These are phyloP conservation scores for Emys orbicularis DNA, from an alignment of 2,797 vertebrate species.

Conservation along the genomic window DNA sequence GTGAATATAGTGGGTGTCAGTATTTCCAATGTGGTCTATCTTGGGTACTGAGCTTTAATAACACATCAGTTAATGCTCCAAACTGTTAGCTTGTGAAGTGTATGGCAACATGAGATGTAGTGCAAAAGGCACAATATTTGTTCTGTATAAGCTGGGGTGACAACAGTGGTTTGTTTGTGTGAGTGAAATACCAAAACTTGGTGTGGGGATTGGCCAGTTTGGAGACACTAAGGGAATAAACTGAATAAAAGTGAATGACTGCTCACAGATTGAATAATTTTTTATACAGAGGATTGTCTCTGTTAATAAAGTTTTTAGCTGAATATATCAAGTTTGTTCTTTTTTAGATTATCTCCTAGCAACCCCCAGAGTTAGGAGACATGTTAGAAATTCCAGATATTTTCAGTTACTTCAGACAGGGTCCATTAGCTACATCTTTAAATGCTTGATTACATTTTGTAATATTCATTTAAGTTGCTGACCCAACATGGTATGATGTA, in stretches of 20 bases:
- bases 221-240: neutral
- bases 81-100: neutral
- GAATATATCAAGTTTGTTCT: neutral
- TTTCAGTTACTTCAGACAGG: neutral
- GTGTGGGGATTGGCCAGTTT: neutral
- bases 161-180: neutral
- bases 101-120: neutral
- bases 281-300: neutral
- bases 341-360: neutral
- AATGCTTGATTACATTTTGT: constrained; percentile 36
- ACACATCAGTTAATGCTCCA: neutral
- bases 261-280: neutral
- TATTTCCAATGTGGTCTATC: neutral
- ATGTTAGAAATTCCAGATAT: neutral
- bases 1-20: neutral
- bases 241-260: neutral
- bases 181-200: neutral
- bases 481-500: constrained; percentile 40
- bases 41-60: neutral
- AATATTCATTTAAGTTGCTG: constrained; percentile 41
- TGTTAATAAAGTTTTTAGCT: neutral
- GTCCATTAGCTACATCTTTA: constrained; percentile 27
- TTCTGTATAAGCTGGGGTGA: neutral
- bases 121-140: neutral
- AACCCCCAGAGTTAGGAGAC: neutral